A percentile compares a stretch with the other conserved stretches of the same genome.
Conservation (phyloP, 2,113 vertebrate species). For the Poeciliopsis prolifica region DNA sequence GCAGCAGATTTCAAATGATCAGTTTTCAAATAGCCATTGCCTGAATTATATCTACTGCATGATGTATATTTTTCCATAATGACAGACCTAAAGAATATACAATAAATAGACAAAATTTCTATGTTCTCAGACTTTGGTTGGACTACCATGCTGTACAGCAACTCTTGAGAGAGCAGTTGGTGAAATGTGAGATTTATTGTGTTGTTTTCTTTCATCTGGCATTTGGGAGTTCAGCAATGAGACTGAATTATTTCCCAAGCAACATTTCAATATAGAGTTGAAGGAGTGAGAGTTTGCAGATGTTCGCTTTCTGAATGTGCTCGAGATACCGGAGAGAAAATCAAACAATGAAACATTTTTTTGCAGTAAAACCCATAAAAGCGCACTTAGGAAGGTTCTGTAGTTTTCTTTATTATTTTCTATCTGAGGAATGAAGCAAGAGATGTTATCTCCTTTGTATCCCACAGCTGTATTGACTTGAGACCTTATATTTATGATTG, state of each 20-base stretch:
- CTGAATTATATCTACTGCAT: neutral
- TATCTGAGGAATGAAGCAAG: slow-evolving; percentile 20
- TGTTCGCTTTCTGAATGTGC: slow-evolving; percentile 48
- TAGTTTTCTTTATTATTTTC: slow-evolving; percentile 53
- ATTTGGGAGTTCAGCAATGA: slow-evolving; percentile 61
- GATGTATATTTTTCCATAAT: neutral
- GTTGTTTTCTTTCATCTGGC: slow-evolving; percentile 66
- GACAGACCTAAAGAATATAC: too few relatives aligned
- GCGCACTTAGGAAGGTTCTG: slow-evolving; percentile 38
- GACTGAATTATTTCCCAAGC: slow-evolving; percentile 64
- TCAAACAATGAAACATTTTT: slow-evolving; percentile 58
- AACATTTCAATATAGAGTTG: slow-evolving; percentile 57
- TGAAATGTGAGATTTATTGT: slow-evolving; percentile 57
- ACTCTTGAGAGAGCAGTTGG: slow-evolving; percentile 54
- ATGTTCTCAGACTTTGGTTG: slow-evolving; percentile 43
- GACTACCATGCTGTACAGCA: slow-evolving; percentile 53
- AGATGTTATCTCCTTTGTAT: slow-evolving; percentile 1
- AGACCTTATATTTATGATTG: neutral
- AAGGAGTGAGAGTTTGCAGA: slow-evolving; percentile 60
- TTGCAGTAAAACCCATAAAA: slow-evolving; percentile 49
- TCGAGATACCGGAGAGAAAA: slow-evolving; percentile 65
- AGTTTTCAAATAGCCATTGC: neutral
- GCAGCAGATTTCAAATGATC: neutral
- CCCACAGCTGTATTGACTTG: neutral
- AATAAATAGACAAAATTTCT: slow-evolving; percentile 12